Conservation (phyloP, 2,797 vertebrate species). For the Galagoides demidoff region DNA sequence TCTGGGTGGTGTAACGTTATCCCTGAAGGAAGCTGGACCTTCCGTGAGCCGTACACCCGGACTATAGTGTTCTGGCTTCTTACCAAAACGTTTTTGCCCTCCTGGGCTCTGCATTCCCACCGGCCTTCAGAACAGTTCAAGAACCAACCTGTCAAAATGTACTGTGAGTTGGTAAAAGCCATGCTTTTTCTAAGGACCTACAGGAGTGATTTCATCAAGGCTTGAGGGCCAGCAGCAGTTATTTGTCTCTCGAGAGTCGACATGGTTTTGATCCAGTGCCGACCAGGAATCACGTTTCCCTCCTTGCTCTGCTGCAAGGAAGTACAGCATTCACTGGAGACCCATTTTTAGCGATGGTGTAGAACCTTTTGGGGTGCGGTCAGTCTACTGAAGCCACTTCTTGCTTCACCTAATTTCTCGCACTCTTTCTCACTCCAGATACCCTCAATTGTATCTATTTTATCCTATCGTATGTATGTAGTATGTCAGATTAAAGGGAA, state of each 20-base stretch:
- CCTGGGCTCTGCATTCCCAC: background rate
- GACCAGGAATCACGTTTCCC: background rate
- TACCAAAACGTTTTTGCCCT: background rate
- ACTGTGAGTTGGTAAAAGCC: background rate
- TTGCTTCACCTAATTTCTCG: background rate
- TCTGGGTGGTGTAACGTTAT: background rate
- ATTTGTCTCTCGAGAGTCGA: background rate
- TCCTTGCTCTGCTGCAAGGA: background rate
- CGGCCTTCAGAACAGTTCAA: background rate
- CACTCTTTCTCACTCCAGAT: background rate
- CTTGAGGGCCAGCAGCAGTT: background rate
- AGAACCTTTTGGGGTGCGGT: background rate
- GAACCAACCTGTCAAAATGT: background rate
- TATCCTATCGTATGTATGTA: background rate
- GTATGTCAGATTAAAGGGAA: slow-evolving; percentile 15
- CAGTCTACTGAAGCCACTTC: background rate
- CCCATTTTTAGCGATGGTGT: background rate
- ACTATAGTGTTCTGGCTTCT: background rate
- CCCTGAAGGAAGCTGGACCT: background rate
- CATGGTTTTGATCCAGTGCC: background rate
- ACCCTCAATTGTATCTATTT: slow-evolving; percentile 14
- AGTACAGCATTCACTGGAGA: background rate
- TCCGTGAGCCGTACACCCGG: background rate
- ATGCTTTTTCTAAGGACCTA: background rate
- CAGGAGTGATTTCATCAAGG: background rate